phyloP scores from a whole-genome alignment of 2,888 invertebrate genomes.

The Yponomeuta cagnagella region DNA sequence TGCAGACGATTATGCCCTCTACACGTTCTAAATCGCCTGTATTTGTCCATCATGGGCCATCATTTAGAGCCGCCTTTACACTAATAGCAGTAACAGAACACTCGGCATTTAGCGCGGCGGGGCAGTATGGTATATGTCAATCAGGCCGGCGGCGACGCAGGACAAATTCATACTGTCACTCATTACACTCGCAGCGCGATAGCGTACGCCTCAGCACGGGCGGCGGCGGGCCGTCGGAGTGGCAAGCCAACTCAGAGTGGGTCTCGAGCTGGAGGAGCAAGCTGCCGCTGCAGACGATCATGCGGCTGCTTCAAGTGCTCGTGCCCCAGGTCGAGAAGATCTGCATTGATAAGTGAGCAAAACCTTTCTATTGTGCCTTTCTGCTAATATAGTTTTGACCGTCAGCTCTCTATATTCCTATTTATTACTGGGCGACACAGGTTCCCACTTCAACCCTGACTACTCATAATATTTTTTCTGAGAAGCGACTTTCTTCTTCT shows the following conservation, averaged over 20 bases:
- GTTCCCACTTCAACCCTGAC: too few species aligned
- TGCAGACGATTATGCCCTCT: too few species aligned
- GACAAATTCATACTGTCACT: background rate
- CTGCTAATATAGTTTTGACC: too few species aligned
- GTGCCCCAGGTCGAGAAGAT: slow-evolving; percentile 99
- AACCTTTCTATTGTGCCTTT: slow-evolving; percentile 21
- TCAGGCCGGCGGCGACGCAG: background rate
- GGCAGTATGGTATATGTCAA: background rate
- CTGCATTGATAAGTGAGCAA: slow-evolving; percentile 95
- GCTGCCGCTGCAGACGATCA: slow-evolving; percentile 98
- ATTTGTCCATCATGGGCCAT: too few species aligned
- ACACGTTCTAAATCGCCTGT: too few species aligned
- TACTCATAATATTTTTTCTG: too few species aligned
- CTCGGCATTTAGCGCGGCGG: too few species aligned
- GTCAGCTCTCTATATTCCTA: background rate
- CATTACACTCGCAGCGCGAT: slow-evolving; percentile 61
- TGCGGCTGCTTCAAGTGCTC: slow-evolving; percentile 97
- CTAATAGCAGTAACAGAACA: too few species aligned
- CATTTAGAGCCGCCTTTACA: too few species aligned
- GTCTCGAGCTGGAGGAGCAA: slow-evolving; percentile 97
- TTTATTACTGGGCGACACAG: too few species aligned
- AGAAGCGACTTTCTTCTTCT: too few species aligned
- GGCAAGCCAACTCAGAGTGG: slow-evolving; percentile 98
- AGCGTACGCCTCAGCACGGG: slow-evolving; percentile 75
- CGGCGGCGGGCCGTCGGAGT: slow-evolving; percentile 52